Conservation (phyloP, 2,797 vertebrate genomes). For the Geotrypetes seraphini region DNA sequence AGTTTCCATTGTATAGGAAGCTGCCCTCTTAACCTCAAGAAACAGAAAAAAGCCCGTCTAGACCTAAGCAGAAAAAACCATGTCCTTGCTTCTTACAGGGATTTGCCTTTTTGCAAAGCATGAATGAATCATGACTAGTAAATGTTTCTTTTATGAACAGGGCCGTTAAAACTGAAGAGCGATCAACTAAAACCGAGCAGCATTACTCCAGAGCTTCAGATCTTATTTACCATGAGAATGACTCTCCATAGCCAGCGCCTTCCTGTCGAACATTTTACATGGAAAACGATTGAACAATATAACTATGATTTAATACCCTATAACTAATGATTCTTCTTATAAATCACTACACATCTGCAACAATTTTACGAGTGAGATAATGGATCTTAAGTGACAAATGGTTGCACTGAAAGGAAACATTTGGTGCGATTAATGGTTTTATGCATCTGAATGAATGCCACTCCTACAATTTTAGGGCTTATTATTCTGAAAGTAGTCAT, state of each 20-base stretch:
- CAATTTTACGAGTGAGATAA: conserved; percentile 37
- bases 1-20: no score
- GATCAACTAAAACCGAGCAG: conserved; percentile 30
- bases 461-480: conserved; percentile 27
- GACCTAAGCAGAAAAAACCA: conserved; percentile 27
- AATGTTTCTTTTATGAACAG: conserved; percentile 28
- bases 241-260: conserved; percentile 28
- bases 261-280: conserved; percentile 34
- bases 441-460: conserved; percentile 25
- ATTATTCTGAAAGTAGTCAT: conserved; percentile 26
- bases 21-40: no score
- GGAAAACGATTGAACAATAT: conserved; percentile 36
- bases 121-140: conserved; percentile 33
- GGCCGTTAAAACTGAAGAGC: conserved; percentile 21
- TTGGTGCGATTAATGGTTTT: conserved; percentile 31
- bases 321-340: conserved; percentile 36
- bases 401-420: conserved; percentile 32
- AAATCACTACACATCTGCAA: conserved; percentile 40
- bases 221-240: conserved; percentile 47
- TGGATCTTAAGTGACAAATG: conserved; percentile 43
- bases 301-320: conserved; percentile 25
- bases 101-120: no score
- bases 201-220: conserved; percentile 38
- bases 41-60: no score
- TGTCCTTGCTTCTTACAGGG: conserved; percentile 33